phyloP scores from a whole-genome alignment of 1,140 invertebrate genomes.

The Antheraea mylitta region DNA sequence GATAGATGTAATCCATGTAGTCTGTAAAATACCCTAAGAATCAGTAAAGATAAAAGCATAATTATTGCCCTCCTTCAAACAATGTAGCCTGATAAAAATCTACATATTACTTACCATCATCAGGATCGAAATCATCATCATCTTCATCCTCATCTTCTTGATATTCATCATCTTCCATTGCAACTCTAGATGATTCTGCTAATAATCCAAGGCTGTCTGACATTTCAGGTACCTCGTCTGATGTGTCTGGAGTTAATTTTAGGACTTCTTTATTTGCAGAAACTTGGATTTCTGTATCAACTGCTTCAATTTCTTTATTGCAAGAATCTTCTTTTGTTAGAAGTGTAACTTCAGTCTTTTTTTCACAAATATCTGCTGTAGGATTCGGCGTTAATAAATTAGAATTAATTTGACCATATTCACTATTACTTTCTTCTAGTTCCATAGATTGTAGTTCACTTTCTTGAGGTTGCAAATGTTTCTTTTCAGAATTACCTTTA shows the following conservation, averaged over 20 bases:
- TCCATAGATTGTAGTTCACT: not conserved
- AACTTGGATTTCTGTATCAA: constrained; percentile 9
- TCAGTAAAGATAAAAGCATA: too few relatives aligned
- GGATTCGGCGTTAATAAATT: not conserved
- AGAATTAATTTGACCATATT: not conserved
- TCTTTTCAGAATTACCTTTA: too few relatives aligned
- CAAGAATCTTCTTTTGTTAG: not conserved
- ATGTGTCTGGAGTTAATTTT: constrained; percentile 31
- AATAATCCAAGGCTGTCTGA: constrained; percentile 55
- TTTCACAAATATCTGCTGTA: not conserved
- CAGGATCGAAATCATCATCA: constrained; percentile 64
- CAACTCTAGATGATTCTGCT: constrained; percentile 53
- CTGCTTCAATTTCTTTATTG: not conserved
- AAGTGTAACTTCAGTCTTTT: not conserved
- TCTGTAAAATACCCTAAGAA: too few relatives aligned
- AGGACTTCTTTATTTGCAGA: constrained; percentile 25
- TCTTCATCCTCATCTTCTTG: constrained; percentile 62
- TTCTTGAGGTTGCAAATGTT: too few relatives aligned
- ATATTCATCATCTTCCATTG: constrained; percentile 62
- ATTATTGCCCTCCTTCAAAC: too few relatives aligned
- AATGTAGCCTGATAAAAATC: too few relatives aligned
- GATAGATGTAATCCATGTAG: too few relatives aligned
- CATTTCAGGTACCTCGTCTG: constrained; percentile 37
- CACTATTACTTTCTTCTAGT: not conserved
- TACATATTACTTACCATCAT: constrained; percentile 35